Percentiles rank a stretch among this genome's conserved stretches.
Conservation (phyloP, 1,140 invertebrate genomes). For the Zophobas morio region DNA sequence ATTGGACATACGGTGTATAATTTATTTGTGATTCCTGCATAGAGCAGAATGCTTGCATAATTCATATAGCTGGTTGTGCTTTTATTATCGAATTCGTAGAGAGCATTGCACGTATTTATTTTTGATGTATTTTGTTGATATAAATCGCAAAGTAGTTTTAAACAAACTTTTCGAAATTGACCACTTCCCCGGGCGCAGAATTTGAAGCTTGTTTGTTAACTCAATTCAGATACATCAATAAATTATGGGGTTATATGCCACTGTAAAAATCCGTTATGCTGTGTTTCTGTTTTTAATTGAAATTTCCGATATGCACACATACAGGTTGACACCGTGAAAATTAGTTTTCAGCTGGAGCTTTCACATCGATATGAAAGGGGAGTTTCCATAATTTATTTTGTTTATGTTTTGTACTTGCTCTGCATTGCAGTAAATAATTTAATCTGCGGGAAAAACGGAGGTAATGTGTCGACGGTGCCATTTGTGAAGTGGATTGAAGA, state of each 20-base stretch:
- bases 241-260: slow-evolving; percentile 39
- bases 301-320: slow-evolving; percentile 38
- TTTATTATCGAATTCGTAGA: too few species aligned
- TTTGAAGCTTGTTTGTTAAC: slow-evolving; percentile 35
- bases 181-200: slow-evolving; percentile 4
- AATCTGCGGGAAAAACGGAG: slow-evolving; percentile 5
- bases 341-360: slow-evolving; percentile 40
- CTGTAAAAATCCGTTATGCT: slow-evolving; percentile 30
- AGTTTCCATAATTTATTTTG: slow-evolving; percentile 33
- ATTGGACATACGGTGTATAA: too few species aligned
- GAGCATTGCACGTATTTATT: too few species aligned
- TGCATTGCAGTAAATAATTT: slow-evolving; percentile 34
- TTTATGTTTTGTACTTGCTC: slow-evolving; percentile 28
- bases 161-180: neutral
- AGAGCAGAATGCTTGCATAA: too few species aligned
- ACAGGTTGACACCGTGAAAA: slow-evolving; percentile 45
- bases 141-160: neutral
- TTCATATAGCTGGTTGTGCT: too few species aligned
- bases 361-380: slow-evolving; percentile 22
- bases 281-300: slow-evolving; percentile 47
- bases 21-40: too few species aligned
- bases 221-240: slow-evolving; percentile 30
- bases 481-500: neutral
- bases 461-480: neutral
- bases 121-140: too few species aligned